Evolutionary conservation across 2,888 invertebrate genomes (phyloP), one percentile per base, ranked within the genome.

Genomic region (Leptodirus hochenwartii): DNA sequence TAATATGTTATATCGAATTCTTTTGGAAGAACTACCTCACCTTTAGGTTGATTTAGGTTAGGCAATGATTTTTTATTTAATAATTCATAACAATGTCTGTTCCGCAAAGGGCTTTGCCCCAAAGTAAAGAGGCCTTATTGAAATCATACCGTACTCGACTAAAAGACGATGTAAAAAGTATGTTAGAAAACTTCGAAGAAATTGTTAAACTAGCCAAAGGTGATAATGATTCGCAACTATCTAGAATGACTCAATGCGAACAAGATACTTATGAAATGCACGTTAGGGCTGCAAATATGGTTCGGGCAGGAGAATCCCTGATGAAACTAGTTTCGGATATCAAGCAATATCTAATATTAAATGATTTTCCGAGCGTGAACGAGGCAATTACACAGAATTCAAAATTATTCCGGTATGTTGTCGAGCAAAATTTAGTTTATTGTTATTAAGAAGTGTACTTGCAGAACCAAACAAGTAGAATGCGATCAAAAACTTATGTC

Each of bases 301-400:
- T 93, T 1, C 64, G 95, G 45, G 95, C 96, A 34, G 91, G 90
- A 1, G 95, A 96, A 60, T 91, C 93, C 1, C 56, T 98, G 14
- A 87, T 93, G 81, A 95, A 95, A 54, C 61, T 98, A 15, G 91
- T 95, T 1, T 88, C 93, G 1, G 95, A 96, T 51, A 85, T 98
- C 37, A 96, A 96, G 49, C 95, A 98, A 50, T 98, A 95, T 54
- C 62, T 96, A 25, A 93, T 96, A 45, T 64, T 98, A 12, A 96
- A 96, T 54, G 96, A 98, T 57, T 98, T 98, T 51, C 91, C 91
- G 25, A 91, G 93, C 2, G 88, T 96, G 0, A 96, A 96, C 53
- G 91, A 95, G 49, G 87, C 93, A 1, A 95, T 96, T 38, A 77
- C 82, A n/a, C 79, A 82, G 42, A 91, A 90, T 50, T 85, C 85